These are phyloP conservation scores for Pedionomus torquatus DNA, from an alignment of 2,113 vertebrate species.

Conservation along the genomic window DNA sequence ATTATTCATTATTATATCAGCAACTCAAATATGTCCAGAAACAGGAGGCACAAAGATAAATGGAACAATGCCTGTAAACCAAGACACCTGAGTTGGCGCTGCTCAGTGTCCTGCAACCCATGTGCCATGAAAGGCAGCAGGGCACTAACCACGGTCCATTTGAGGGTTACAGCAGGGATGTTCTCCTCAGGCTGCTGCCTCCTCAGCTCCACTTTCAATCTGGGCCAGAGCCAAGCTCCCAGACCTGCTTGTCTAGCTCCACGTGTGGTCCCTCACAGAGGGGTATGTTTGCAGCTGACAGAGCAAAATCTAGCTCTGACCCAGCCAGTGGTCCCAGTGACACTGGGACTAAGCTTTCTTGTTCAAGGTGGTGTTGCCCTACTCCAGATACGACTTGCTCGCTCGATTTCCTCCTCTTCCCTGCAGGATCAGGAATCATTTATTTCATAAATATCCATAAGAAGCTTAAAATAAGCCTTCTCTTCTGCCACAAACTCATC, in stretches of 20 bases:
- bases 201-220: not conserved
- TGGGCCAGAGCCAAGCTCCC: not conserved
- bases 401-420: conserved; percentile 1
- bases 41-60: not conserved
- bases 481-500: conserved; percentile 40
- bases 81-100: not conserved
- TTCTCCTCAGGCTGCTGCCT: not conserved
- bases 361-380: conserved; percentile 38
- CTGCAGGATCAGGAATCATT: conserved; percentile 48
- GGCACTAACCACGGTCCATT: not conserved
- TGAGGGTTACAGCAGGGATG: not conserved
- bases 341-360: not conserved
- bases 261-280: not conserved
- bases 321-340: not conserved
- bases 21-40: not conserved
- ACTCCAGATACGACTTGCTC: not conserved
- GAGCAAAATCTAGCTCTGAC: not conserved
- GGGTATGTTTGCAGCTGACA: not conserved
- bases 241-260: not conserved
- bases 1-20: too few species aligned
- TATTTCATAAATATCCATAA: conserved; percentile 67
- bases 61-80: not conserved
- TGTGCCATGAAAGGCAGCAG: not conserved
- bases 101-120: not conserved
- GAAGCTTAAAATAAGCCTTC: conserved; percentile 73